Evolutionary conservation across 1,140 invertebrate species (phyloP).

Genomic region (Lutraria rhynchaena): DNA sequence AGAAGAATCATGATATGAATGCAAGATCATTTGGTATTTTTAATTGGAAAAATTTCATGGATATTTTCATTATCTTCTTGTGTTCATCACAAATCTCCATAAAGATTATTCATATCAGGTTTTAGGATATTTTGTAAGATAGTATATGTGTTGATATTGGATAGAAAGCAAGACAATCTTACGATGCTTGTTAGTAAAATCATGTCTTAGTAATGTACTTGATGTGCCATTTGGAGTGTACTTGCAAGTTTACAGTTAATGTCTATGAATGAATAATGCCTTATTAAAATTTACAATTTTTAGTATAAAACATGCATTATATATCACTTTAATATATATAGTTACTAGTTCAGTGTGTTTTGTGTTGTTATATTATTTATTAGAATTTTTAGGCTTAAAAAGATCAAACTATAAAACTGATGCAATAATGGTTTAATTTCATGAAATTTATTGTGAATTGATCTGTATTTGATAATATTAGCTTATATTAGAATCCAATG

Average conservation of each 20-base stretch:
- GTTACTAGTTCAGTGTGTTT: conserved; percentile 59
- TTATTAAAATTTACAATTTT: conserved; percentile 30
- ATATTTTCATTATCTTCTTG: too few relatives aligned
- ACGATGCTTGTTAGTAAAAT: too few relatives aligned
- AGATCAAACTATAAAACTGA: conserved; percentile 45
- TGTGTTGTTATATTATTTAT: conserved; percentile 61
- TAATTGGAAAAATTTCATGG: too few relatives aligned
- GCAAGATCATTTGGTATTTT: too few relatives aligned
- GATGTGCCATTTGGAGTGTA: not conserved
- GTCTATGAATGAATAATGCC: conserved; percentile 28
- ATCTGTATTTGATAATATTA: not conserved
- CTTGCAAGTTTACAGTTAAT: conserved; percentile 14
- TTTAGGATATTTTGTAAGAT: too few relatives aligned
- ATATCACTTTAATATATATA: conserved; percentile 53
- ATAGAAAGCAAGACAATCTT: too few relatives aligned
- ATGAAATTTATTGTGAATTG: not conserved
- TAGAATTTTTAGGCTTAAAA: conserved; percentile 54
- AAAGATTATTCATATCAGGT: too few relatives aligned
- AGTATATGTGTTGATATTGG: too few relatives aligned
- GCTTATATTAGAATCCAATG: too few relatives aligned
- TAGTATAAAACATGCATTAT: conserved; percentile 9
- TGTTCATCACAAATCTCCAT: too few relatives aligned
- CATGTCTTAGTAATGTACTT: too few relatives aligned
- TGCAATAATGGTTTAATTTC: conserved; percentile 50
- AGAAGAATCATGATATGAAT: too few relatives aligned